Percentiles rank a stretch among this genome's conserved stretches.
Evolutionary conservation across 2,888 invertebrate genomes (phyloP).

Genomic region (Polymixis flavicincta): DNA sequence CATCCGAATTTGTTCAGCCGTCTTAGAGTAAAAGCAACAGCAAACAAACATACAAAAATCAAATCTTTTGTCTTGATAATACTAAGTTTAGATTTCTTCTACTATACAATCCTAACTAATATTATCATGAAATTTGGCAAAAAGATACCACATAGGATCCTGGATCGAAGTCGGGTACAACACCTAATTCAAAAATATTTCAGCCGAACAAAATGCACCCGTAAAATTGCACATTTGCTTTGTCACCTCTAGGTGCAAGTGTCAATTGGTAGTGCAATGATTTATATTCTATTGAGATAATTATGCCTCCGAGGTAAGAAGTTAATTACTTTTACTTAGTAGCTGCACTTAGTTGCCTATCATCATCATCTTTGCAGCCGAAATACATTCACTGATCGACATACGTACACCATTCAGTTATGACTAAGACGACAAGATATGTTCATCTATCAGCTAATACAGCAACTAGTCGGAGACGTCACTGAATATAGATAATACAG

Average conservation of each 20-base stretch:
- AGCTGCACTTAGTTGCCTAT: background rate
- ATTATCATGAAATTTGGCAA: no score
- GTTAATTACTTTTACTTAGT: conserved; percentile 34
- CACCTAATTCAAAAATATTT: background rate
- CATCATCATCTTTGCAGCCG: background rate
- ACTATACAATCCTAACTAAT: no score
- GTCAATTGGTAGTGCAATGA: background rate
- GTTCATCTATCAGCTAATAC: background rate
- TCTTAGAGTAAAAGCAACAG: no score
- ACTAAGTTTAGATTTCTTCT: no score
- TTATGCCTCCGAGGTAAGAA: conserved; percentile 22
- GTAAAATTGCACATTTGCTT: background rate
- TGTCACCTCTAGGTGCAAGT: background rate
- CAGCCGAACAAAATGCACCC: background rate
- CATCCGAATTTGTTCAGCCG: no score
- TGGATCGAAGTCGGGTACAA: no score
- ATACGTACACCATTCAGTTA: background rate
- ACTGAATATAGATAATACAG: no score
- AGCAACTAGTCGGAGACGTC: background rate
- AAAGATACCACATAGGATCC: no score
- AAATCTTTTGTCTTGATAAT: no score
- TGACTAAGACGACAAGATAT: background rate
- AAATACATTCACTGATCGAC: background rate
- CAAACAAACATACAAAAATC: no score
- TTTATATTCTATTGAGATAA: conserved; percentile 21